Evolutionary conservation across 64 coral and sea anemone genomes (phyloP).

Genomic region (Pachyseris speciosa): DNA sequence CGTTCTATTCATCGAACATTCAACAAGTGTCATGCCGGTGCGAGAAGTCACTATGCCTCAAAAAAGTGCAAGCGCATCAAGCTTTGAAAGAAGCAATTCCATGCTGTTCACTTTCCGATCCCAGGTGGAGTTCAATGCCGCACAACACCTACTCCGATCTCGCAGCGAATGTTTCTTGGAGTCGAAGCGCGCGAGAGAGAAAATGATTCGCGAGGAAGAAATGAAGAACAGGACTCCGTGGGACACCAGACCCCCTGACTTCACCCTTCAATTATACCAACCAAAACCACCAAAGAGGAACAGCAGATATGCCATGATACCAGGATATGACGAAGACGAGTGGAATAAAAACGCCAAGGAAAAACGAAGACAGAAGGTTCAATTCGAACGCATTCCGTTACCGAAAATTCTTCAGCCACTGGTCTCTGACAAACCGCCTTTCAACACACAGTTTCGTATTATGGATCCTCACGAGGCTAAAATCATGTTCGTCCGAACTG

Average conservation of each 20-base stretch:
- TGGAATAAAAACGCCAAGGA: conserved; percentile 68
- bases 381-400: conserved; percentile 69
- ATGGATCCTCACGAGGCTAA: conserved; percentile 72
- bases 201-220: not conserved
- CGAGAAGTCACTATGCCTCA: not conserved
- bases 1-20: not conserved
- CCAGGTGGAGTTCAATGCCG: conserved; percentile 71
- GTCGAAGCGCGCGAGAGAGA: conserved; percentile 70
- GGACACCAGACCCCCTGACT: conserved; percentile 85
- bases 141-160: conserved; percentile 74
- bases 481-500: conserved; percentile 69
- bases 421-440: conserved; percentile 41
- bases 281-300: conserved; percentile 79
- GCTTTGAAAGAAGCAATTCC: not conserved
- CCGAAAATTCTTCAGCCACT: conserved; percentile 83
- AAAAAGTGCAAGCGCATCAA: not conserved
- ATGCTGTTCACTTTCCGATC: conserved; percentile 59
- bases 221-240: conserved; percentile 64
- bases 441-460: conserved; percentile 72
- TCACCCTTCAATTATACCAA: conserved; percentile 85
- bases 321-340: conserved; percentile 66
- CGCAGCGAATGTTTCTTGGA: conserved; percentile 88
- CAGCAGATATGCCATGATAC: conserved; percentile 72
- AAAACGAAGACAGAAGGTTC: conserved; percentile 57
- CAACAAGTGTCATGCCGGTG: conserved; percentile 15